Evolutionary conservation across 2,113 vertebrate species (phyloP), one percentile per base, ranked within the genome.

Genomic region (Sterrhoptilus dennistouni): DNA sequence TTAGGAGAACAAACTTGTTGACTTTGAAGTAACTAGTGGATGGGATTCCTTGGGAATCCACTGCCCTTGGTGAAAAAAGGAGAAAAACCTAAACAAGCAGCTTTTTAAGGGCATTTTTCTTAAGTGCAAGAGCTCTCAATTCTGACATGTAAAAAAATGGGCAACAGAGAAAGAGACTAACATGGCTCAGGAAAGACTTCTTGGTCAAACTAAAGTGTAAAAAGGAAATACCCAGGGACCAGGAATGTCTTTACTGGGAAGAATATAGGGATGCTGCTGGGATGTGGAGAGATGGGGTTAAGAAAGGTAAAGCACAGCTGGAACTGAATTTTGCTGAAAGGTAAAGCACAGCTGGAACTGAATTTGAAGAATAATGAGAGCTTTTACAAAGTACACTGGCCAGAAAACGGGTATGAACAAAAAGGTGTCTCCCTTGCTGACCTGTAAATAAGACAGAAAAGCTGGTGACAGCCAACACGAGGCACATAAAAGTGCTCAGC

Each of bases 391-490:
- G 12, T 19, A 8, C 45, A 6, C 14, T 45, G 36, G 14, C 2
- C 10, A n/a, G 35, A 63, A 85, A 65, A 66, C 3, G 16, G 5
- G 21, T 22, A 33, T 35, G 18, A 61, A 76, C 65, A 23, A 21
- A 70, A 50, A 80, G 5, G 3, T 53, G 8, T 2, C 2, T 7
- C 5, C 5, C 5, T 31, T 35, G 29, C 7, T 35, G 19, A 11
- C 54, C 25, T 18, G 20, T 61, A 45, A 72, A 21, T 23, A 27
- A 36, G 17, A 21, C 16, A n/a, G 47, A 29, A 77, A 3, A 40
- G 5, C 4, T 29, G 18, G 2, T 66, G 52, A 35, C 52, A 61
- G 35, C 6, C 6, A 35, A 35, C 1, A 4, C 2, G 0, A 1
- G 36, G 24, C 53, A 44, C 9, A 12, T 25, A 16, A 18, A 52